phyloP scores from a whole-genome alignment of 2,113 vertebrate genomes.

The Salvelinus alpinus region DNA sequence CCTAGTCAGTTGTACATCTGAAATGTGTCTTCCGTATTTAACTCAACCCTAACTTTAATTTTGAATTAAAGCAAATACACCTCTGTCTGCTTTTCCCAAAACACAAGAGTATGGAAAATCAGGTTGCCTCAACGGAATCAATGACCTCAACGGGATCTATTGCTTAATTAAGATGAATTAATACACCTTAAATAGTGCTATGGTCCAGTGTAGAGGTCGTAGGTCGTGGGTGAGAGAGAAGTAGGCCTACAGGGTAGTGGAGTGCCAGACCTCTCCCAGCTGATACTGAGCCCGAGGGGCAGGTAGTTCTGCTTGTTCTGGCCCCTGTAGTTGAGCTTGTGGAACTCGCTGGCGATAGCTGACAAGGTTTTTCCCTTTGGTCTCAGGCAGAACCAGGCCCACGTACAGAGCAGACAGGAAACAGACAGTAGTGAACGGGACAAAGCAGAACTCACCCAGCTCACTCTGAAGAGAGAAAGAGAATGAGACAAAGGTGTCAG shows the following conservation, averaged over 20 bases:
- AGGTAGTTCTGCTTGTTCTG: slow-evolving; percentile 34
- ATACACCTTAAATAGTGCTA: not conserved
- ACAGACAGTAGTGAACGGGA: slow-evolving; percentile 83
- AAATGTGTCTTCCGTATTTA: too few species aligned
- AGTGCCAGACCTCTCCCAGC: slow-evolving; percentile 59
- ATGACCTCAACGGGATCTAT: too few species aligned
- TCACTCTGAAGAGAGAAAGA: slow-evolving; percentile 72
- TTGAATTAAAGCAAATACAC: not conserved
- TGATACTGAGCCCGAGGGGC: slow-evolving; percentile 52
- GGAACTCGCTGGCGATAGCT: slow-evolving; percentile 79
- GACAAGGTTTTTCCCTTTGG: slow-evolving; percentile 85
- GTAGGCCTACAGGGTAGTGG: slow-evolving; percentile 62
- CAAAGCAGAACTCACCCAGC: slow-evolving; percentile 80
- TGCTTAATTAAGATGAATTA: too few species aligned
- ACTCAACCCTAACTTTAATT: not conserved
- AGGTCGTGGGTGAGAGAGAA: not conserved
- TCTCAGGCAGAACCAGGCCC: slow-evolving; percentile 86
- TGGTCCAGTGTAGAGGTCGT: not conserved
- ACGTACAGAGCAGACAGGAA: slow-evolving; percentile 77
- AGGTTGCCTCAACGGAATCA: too few species aligned
- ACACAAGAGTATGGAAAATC: too few species aligned
- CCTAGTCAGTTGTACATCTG: too few species aligned
- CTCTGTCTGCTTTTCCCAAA: not conserved
- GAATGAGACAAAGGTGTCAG: slow-evolving; percentile 14
- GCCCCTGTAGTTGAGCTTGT: slow-evolving; percentile 61